Evolutionary conservation across 2,888 invertebrate genomes (phyloP), one percentile per base, ranked within the genome.

Genomic region (Odontocerum albicorne): DNA sequence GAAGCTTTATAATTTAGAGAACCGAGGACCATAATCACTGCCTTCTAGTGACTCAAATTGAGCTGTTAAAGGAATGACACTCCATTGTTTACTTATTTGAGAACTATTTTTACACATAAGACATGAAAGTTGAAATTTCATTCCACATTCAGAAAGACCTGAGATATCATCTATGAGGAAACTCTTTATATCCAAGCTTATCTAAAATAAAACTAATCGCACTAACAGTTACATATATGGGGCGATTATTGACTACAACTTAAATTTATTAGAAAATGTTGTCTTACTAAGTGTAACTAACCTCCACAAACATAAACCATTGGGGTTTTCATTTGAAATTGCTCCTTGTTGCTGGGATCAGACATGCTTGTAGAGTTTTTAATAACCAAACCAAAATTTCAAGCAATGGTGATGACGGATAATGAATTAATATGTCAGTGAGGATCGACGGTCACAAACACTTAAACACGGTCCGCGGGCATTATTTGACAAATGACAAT

Each of bases 251-350:
- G n/a, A 7, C 7, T 35, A 12, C 4, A 12, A 35, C 10, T 7
- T 6, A 43, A 20, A 21, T 22, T 4, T 4, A 8, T 43, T 21
- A 43, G 3, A 16, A 45, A 13, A 39, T 15, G 3, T 16, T 6
- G 7, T 7, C 15, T 4, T 10, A 17, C 3, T 7, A 42, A 16
- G 21, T 21, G 3, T 20, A 21, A 51, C 70, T 77, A 79, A 93
- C 93, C 94, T 68, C 94, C 95, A 72, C 95, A 96, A 65, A 95
- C 92, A 66, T 96, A 96, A 13, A 94, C 90, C 93, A 95, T 95
- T 0, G 93, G 90, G 39, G 88, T 86, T 74, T 92, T 93, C 0
- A 85, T 77, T 2, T 85, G 82, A 2, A 84, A 77, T 54, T 80
- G 79, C 35, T 88, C 86, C 69, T 89, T 88, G 55, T 80, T 81